A percentile compares a stretch with the other conserved stretches of the same genome.
Evolutionary conservation across 2,888 invertebrate species (phyloP).

Genomic region (Nudaria mundana): DNA sequence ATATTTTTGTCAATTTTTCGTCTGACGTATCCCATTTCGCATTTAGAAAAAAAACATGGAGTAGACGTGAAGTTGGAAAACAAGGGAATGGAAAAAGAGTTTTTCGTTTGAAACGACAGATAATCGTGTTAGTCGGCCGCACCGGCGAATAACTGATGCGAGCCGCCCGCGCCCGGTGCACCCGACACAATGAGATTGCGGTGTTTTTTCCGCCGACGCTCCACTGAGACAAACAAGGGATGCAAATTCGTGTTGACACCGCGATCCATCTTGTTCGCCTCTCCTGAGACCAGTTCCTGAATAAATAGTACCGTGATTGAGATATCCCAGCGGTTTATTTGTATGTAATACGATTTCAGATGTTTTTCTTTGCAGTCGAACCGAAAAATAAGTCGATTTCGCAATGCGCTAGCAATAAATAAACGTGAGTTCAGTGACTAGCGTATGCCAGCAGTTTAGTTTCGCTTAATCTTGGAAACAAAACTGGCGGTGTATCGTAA

Average conservation of each 20-base stretch:
- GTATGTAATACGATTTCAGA: conserved; percentile 53
- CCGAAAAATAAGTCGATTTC: conserved; percentile 46
- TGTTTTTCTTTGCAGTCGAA: conserved; percentile 49
- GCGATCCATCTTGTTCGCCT: conserved; percentile 79
- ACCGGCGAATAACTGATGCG: conserved; percentile 75
- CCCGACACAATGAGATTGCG: conserved; percentile 76
- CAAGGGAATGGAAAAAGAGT: conserved; percentile 77
- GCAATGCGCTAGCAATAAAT: conserved; percentile 46
- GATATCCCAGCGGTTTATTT: conserved; percentile 62
- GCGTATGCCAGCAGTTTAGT: conserved; percentile 64
- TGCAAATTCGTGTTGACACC: conserved; percentile 81
- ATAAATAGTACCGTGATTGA: conserved; percentile 76
- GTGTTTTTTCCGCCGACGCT: conserved; percentile 73
- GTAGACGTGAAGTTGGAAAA: conserved; percentile 77
- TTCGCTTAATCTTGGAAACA: conserved; percentile 72
- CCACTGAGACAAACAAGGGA: conserved; percentile 77
- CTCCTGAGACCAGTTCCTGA: conserved; percentile 71
- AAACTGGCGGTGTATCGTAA: conserved; percentile 64
- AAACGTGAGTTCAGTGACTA: conserved; percentile 54
- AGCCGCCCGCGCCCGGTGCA: conserved; percentile 61
- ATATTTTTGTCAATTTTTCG: conserved; percentile 80
- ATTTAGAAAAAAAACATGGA: conserved; percentile 78
- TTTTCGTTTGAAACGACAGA: conserved; percentile 76
- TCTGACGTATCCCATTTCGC: conserved; percentile 79
- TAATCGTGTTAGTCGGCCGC: conserved; percentile 79